Base-by-base conservation (phyloP, 2,797 vertebrate species). In the Dryobates pubescens region DNA sequence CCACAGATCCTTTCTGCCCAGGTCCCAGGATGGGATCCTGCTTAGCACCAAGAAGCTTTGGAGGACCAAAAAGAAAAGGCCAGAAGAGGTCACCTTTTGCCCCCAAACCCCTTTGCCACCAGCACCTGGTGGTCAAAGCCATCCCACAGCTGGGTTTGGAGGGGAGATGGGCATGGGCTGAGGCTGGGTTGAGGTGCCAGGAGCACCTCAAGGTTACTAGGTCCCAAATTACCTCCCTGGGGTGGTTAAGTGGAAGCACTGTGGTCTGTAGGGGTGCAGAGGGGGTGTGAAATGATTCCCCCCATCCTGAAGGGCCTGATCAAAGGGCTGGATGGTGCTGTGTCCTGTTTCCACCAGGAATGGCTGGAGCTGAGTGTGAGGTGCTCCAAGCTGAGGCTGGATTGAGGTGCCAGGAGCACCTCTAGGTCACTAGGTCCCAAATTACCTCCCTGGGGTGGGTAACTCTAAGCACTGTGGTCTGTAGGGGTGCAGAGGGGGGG, bases 31-130 rank as follows among this genome's bases (percentile, higher is more conserved):
- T n/a, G 9, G 2, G 20, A 59, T 14, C n/a, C n/a, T n/a, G n/a
- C n/a, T n/a, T 30, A 18, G 3, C 14, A 8, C 38, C 26, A 30
- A 29, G 34, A 17, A 49, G 17, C 36, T 36, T 71, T 32, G 6
- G 8, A 8, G 4, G 7, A 0, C 49, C 22, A 0, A 0, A 27
- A 59, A n/a, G 61, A 24, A 23, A 22, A 49, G 19, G 18, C 19
- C 51, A 27, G 2, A 67, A 59, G 20, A 34, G 1, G 7, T 61
- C 62, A 24, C 10, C 24, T 68, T 81, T 77, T 49, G 13, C 63
- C 54, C 22, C 5, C n/a, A 34, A 24, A 32, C 3, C 20, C 20
- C 41, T 47, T 47, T n/a, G 19, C 63, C 41, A 7, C 17, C n/a
- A 12, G 30, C n/a, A 14, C 7, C 26, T 29, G 13, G 18, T 18